Evolutionary conservation across 2,888 invertebrate species (phyloP), one percentile per base, ranked within the genome.

Genomic region (Epirrita christyi): DNA sequence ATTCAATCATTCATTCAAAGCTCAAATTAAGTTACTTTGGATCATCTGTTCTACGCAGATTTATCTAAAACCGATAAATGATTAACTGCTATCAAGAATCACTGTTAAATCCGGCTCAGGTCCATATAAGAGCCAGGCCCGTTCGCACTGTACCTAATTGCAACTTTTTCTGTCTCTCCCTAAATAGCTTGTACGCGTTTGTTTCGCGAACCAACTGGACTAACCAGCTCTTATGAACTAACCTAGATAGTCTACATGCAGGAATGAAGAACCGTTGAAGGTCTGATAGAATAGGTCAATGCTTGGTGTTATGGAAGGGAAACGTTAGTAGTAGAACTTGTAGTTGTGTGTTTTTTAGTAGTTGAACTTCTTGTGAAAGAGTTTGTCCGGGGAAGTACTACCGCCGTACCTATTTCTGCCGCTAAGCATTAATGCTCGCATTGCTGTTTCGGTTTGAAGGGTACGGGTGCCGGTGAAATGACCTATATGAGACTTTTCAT

Each of bases 131-230:
- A 41, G 3, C 21, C 10, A 21, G 34, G 43, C 41, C 61, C 61
- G 59, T 59, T 47, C 45, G 48, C 63, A 54, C 59, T 50, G 64
- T 61, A 21, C 4, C 21, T 21, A 50, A 51, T 60, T 59, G 44
- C 47, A 8, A 40, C 48, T 67, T 67, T 67, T 67, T 67, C 59
- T 55, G n/a, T 41, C 32, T 37, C 36, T 62, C 65, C 65, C 62
- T 67, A 67, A 67, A 67, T 62, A 67, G 67, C 40, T 27, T 38
- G 36, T 6, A 50, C 21, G 42, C 57, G 58, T 47, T 50, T 43
- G 59, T 64, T 67, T 61, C 55, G 49, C 58, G 63, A 63, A 67
- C 28, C 52, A 51, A 60, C 59, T 52, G 56, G 52, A 53, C 45
- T 46, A n/a, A 28, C 38, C 11, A 8, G 41, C 10, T 41, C 29